A percentile compares a stretch with the other conserved stretches of the same genome.
Conservation (phyloP, 2,797 vertebrate species). For the Pteropus rufus region DNA sequence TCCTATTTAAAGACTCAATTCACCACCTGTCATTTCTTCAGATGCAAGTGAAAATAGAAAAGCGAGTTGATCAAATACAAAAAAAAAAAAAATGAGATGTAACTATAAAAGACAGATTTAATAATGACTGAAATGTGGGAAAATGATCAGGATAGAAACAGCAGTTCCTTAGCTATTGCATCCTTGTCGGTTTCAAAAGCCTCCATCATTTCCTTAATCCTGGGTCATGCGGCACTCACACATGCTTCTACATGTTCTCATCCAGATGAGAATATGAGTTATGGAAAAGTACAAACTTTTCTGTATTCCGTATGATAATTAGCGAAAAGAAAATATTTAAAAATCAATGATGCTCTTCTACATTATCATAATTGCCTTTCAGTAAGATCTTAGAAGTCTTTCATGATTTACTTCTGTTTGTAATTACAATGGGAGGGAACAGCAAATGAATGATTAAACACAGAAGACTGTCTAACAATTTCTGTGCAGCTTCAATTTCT, state of each 20-base stretch:
- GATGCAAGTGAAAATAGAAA: background rate
- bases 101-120: background rate
- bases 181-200: background rate
- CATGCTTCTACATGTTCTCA: background rate
- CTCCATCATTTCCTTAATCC: background rate
- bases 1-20: background rate
- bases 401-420: slow-evolving; percentile 31
- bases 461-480: background rate
- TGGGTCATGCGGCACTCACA: background rate
- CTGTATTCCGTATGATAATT: background rate
- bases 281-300: background rate
- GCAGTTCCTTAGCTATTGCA: background rate
- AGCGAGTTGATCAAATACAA: background rate
- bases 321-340: background rate
- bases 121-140: background rate
- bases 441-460: background rate
- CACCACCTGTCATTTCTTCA: background rate
- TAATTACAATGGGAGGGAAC: background rate
- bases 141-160: background rate
- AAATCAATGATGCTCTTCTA: slow-evolving; percentile 15
- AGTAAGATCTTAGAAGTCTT: background rate
- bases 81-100: background rate
- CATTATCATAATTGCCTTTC: slow-evolving; percentile 1
- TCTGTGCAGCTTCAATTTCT: background rate
- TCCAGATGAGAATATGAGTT: background rate